Base-by-base conservation (phyloP, 2,888 invertebrate genomes). In the Eurytoma adleriae region DNA sequence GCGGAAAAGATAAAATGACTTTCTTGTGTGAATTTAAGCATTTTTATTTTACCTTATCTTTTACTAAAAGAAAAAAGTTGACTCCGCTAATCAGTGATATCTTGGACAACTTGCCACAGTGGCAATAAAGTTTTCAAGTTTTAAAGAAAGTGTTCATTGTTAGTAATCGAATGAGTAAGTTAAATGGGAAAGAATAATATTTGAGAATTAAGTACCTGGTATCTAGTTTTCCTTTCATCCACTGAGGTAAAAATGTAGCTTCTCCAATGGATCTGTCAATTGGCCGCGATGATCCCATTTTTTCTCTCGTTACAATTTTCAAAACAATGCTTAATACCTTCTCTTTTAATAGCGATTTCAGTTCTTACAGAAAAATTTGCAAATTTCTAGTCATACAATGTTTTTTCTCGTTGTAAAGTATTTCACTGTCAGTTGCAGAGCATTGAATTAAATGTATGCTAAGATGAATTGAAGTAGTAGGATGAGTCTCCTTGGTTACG, bases 171-270 rank as follows among this genome's bases (percentile, higher is more conserved):
- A 40, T 7, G 2, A 40, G 30, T 30, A 2, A 2, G 30, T 30
- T 4, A 30, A 30, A 4, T 30, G 30, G 2, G 3, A 40, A 40
- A 4, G 40, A 40, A 40, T 40, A 40, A 40, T 40, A 0, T 40
- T 62, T 62, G 3, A 20, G 59, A 27, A 20, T 1, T 72, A 61
- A 24, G 20, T 86, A 93, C 93, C 92, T 92, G 82, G 89, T 90
- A 83, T 93, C 93, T 84, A 94, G 93, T 91, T 92, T 94, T 74
- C 92, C 93, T 90, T 94, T 95, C 94, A 95, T 95, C 95, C 95
- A 96, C 86, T 94, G 93, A 2, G 95, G 95, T 82, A 95, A 90
- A 68, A 93, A 93, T 83, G 95, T 92, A 85, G 93, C 94, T 68
- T 85, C 84, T 64, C 87, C 85, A 3, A 90, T 85, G 13, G 88